Evolutionary conservation across 2,113 vertebrate species (phyloP).

Genomic region (Porphyrio hochstetteri): DNA sequence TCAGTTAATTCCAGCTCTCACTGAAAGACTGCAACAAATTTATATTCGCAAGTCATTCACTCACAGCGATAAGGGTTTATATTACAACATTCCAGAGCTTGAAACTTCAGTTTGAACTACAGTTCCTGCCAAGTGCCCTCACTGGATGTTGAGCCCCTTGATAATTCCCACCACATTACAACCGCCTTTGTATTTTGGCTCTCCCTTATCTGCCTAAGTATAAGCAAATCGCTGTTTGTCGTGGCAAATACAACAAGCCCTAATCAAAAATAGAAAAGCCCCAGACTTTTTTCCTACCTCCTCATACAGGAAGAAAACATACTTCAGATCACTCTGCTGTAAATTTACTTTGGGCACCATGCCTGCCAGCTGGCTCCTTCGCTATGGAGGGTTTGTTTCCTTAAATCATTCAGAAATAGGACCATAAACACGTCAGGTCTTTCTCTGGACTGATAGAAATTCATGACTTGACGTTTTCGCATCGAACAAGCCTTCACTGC

Average conservation of each 20-base stretch:
- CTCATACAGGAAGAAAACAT: neutral
- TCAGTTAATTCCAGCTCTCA: neutral
- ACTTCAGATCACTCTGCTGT: neutral
- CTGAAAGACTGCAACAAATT: neutral
- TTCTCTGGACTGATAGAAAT: neutral
- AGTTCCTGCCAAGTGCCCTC: neutral
- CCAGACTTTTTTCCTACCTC: neutral
- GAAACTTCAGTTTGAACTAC: neutral
- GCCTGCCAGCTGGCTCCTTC: neutral
- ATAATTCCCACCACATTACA: neutral
- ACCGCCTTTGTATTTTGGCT: neutral
- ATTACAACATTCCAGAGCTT: neutral
- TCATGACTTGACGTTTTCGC: accelerated
- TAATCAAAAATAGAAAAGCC: neutral
- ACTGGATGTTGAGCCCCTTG: neutral
- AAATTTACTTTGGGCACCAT: neutral
- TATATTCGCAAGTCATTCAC: neutral
- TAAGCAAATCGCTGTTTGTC: neutral
- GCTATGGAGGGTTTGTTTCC: neutral
- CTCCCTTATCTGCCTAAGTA: neutral
- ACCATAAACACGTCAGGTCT: accelerated
- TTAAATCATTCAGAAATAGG: neutral
- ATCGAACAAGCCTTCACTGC: accelerated
- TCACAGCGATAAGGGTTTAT: neutral
- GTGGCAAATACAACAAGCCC: neutral